phyloP scores from a whole-genome alignment of 2,797 vertebrate genomes.

The Danio choprae region DNA sequence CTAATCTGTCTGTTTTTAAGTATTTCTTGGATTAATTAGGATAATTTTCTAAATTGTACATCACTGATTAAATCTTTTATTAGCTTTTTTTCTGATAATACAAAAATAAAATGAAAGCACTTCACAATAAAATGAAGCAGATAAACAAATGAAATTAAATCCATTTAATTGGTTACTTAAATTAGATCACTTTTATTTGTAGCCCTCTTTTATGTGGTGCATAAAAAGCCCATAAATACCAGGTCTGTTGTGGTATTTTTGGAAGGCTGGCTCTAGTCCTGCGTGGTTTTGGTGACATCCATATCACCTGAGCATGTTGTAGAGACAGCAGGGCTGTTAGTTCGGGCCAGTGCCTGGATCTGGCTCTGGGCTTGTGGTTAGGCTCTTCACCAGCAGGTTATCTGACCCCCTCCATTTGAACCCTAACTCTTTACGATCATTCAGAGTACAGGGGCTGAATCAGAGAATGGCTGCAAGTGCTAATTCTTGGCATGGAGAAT shows the following conservation, averaged over 20 bases:
- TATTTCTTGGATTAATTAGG: not conserved
- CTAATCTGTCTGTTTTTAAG: not conserved
- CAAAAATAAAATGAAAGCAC: not conserved
- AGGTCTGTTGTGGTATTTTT: constrained; percentile 64
- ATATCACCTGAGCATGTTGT: constrained; percentile 71
- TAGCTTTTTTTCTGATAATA: not conserved
- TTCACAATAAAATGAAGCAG: not conserved
- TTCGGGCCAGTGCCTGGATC: constrained; percentile 59
- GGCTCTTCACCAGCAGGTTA: constrained; percentile 61
- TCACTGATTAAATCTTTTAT: not conserved
- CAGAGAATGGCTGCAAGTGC: constrained; percentile 54
- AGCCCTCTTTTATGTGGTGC: constrained; percentile 44
- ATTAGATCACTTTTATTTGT: constrained; percentile 29
- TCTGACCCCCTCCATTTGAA: constrained; percentile 65
- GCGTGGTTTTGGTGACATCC: constrained; percentile 62
- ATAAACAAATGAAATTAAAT: not conserved
- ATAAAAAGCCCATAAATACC: constrained; percentile 52
- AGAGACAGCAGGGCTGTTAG: constrained; percentile 70
- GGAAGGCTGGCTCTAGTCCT: constrained; percentile 57
- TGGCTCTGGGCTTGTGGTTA: constrained; percentile 59
- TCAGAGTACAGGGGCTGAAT: constrained; percentile 52
- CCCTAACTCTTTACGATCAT: constrained; percentile 63
- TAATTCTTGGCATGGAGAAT: constrained; percentile 54
- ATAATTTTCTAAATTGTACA: not conserved
- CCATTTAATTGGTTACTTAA: constrained; percentile 1